These are phyloP conservation scores for Symphodus melops DNA, from an alignment of 2,113 vertebrate species.

Conservation along the genomic window DNA sequence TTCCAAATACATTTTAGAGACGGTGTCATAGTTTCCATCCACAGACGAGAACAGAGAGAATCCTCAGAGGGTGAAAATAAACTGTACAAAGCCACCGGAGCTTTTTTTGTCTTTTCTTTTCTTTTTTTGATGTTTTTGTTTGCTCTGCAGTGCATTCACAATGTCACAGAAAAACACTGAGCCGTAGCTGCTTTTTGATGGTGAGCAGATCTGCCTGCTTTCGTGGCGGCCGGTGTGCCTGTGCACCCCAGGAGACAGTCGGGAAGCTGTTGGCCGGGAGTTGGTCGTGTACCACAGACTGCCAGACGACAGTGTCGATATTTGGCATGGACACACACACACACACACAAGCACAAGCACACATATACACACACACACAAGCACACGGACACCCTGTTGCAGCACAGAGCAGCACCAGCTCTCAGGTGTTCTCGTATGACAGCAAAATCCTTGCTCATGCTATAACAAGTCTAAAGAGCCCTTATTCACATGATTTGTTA, in stretches of 20 bases:
- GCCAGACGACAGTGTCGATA: slow-evolving; percentile 28
- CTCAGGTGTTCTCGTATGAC: slow-evolving; percentile 24
- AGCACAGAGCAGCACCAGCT: slow-evolving; percentile 29
- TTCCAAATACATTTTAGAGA: slow-evolving; percentile 28
- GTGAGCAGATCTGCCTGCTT: slow-evolving; percentile 37
- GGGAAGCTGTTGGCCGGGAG: slow-evolving; percentile 38
- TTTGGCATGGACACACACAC: slow-evolving; percentile 32
- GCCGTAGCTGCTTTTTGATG: slow-evolving; percentile 26
- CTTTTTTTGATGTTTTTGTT: background rate
- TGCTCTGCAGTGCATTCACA: slow-evolving; percentile 34
- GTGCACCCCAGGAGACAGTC: slow-evolving; percentile 32
- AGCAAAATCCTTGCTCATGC: slow-evolving; percentile 58
- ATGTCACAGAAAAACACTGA: background rate
- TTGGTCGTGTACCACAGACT: slow-evolving; percentile 15
- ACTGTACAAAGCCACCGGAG: slow-evolving; percentile 44
- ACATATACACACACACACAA: background rate
- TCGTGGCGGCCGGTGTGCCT: background rate
- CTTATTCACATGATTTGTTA: slow-evolving; percentile 60
- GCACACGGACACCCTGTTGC: background rate
- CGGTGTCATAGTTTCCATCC: slow-evolving; percentile 24
- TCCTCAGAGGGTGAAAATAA: slow-evolving; percentile 35
- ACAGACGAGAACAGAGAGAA: slow-evolving; percentile 20
- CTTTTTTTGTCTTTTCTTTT: background rate
- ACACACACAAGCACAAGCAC: too few relatives aligned
- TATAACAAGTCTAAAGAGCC: slow-evolving; percentile 68